Evolutionary conservation across 2,797 vertebrate genomes (phyloP), one percentile per base, ranked within the genome.

Genomic region (Channallabes apus): DNA sequence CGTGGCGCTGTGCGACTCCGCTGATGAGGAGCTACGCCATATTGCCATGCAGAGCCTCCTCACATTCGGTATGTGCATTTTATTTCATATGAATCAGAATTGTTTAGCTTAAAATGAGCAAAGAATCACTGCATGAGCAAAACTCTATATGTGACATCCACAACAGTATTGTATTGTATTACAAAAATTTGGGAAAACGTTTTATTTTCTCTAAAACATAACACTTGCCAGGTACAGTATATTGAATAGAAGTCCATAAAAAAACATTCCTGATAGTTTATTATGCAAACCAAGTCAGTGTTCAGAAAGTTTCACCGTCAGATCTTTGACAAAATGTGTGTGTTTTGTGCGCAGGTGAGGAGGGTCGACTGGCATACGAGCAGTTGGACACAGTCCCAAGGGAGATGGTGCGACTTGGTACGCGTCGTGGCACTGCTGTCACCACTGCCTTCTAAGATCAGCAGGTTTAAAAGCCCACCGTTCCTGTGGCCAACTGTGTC

Each of bases 321-420:
- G 11, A 38, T 22, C 0, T 61, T 79, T 80, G 38, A 67, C 3
- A 2, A 32, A 81, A 32, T 5, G 18, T 67, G 32, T 54, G 29
- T 82, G 41, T 46, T 51, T 51, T 85, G 46, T 67, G n/a, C 77
- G 73, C 90, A 99, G 98, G 98, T 89, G 97, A 98, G 92, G 97
- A 98, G 27, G 97, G 97, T 2, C 95, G 95, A n/a, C 92, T 98
- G 93, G 98, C 97, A 0, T 99, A 99, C 0, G 98, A 99, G 91
- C 97, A 97, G 91, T 88, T 99, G 88, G 97, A 99, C 93, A 96
- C 94, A 0, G 96, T 97, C 67, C 96, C 97, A 8, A 93, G 96
- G 71, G 96, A 98, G 82, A 95, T 96, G 81, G 88, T 96, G 69
- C 93, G 93, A 78, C 91, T 95, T 83, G 96, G 96, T 88, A 92